A percentile compares a stretch with the other conserved stretches of the same genome.
phyloP scores from a whole-genome alignment of 2,113 vertebrate species.

The Andinoacara biseriatus region DNA sequence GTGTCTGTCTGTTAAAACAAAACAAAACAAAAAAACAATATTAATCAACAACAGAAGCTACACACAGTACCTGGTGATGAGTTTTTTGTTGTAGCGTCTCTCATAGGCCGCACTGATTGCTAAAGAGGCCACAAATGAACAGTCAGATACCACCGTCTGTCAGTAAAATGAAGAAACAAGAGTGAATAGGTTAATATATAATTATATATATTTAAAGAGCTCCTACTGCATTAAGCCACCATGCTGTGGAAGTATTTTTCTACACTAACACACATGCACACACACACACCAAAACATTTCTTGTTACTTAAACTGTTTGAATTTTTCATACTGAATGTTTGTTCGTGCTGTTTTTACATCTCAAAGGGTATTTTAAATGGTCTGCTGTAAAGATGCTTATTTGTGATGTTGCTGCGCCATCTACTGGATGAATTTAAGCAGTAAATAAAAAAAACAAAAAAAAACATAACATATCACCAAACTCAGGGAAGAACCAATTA shows the following conservation, averaged over 20 bases:
- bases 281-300: too few relatives aligned
- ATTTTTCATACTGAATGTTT: background rate
- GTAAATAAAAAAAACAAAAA: rapidly evolving
- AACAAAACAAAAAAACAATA: background rate
- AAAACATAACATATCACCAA: background rate
- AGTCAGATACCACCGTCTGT: constrained; percentile 98
- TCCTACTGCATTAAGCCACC: background rate
- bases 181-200: background rate
- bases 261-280: too few relatives aligned
- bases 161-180: background rate
- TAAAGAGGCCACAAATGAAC: constrained; percentile 96
- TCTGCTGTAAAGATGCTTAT: background rate
- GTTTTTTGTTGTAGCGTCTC: constrained; percentile 95
- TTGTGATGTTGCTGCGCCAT: background rate
- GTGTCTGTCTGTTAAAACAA: background rate
- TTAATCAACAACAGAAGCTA: background rate
- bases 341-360: rapidly evolving
- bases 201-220: background rate
- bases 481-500: background rate
- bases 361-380: background rate
- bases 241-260: too few relatives aligned
- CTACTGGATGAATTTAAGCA: constrained; percentile 25
- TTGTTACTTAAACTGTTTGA: background rate
- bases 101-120: constrained; percentile 98
- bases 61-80: constrained; percentile 91